Base-by-base conservation (phyloP, 2,797 vertebrate genomes). In the Squalus acanthias region DNA sequence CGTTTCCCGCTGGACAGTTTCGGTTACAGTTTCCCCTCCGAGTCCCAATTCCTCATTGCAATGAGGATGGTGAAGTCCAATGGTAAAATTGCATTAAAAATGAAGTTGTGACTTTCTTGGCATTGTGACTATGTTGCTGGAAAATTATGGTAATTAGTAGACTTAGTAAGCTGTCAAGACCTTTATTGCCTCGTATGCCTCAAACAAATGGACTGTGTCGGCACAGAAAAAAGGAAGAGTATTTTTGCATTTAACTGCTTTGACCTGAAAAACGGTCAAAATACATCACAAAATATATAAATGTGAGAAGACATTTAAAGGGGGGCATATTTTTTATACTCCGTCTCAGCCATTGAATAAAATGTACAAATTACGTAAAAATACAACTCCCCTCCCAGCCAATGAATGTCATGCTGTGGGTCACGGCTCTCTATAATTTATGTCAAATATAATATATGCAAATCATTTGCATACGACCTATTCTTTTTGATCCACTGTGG, bases 361-460 rank as follows among this genome's bases (percentile, higher is more conserved):
- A 74, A 74, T 74, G 7, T 33, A 29, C 46, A 50, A 95, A 29
- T 57, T 95, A 95, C 26, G 12, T 95, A 33, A 95, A 24, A 57
- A 74, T 57, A 74, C 89, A 53, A 33, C 29, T 57, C 12, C 65
- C 39, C 69, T 76, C 70, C 70, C 91, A 93, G 91, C 94, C 94
- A 95, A 95, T 74, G 53, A 70, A 29, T 60, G 26, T n/a, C 94
- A 95, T 60, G 72, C 29, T 95, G 50, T 72, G 72, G 46, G 94
- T 53, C 94, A 95, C 13, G 70, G 94, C 12, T 46, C 94, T 74
- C 50, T 95, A 76, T 76, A 95, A 95, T 74, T 95, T 95, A 33
- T 53, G 15, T 76, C 94, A 95, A 95, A 60, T 50, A 95, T 76
- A 95, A 95, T 95, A 57, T 50, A 95, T 95, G 50, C 94, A 76